phyloP scores from a whole-genome alignment of 2,888 invertebrate species.

The Flabesymbios commensalis region DNA sequence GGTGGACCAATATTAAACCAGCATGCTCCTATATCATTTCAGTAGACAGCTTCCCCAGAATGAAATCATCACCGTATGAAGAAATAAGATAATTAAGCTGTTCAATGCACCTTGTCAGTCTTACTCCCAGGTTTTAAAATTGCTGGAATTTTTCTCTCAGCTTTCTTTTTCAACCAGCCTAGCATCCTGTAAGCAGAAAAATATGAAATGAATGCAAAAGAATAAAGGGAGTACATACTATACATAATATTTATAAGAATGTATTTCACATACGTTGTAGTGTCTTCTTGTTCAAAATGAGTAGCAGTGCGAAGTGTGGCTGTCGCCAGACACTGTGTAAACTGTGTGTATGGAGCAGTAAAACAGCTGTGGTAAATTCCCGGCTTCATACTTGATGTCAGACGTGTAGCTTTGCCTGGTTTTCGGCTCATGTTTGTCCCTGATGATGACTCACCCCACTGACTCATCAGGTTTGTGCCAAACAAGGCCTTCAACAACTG shows the following conservation, averaged over 20 bases:
- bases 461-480: constrained; percentile 71
- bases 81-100: too few species aligned
- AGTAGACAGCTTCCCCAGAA: too few species aligned
- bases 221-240: too few species aligned
- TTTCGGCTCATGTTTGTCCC: constrained; percentile 38
- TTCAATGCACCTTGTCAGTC: constrained; percentile 54
- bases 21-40: too few species aligned
- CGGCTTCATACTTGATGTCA: constrained; percentile 44
- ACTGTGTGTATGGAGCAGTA: constrained; percentile 60
- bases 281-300: constrained; percentile 33
- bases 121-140: constrained; percentile 63
- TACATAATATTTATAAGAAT: too few species aligned
- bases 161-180: constrained; percentile 59
- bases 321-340: constrained; percentile 58
- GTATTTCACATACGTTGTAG: too few species aligned
- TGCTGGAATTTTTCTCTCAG: constrained; percentile 60
- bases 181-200: constrained; percentile 45
- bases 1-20: too few species aligned
- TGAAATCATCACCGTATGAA: too few species aligned
- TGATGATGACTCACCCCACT: constrained; percentile 50
- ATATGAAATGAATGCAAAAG: too few species aligned
- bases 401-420: constrained; percentile 48
- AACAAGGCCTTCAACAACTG: constrained; percentile 73
- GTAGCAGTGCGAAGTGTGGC: constrained; percentile 49
- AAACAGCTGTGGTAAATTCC: constrained; percentile 62